Base-by-base conservation (phyloP, 2,797 vertebrate genomes). In the Peromyscus eremicus region DNA sequence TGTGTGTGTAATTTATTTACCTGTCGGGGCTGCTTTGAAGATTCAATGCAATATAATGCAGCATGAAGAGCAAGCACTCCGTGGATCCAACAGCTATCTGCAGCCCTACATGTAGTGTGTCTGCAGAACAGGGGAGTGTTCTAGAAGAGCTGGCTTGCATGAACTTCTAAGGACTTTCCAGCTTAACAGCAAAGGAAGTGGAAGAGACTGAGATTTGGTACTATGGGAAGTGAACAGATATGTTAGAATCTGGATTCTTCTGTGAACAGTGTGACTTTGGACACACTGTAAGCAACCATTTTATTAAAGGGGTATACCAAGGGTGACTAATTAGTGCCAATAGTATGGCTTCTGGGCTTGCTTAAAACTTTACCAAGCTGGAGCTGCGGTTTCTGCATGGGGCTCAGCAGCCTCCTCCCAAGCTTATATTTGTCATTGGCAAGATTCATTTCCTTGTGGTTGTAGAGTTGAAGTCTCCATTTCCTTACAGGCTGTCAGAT, bases 51-150 rank as follows among this genome's bases (percentile, higher is more conserved):
- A 57, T 71, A 62, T 68, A 49, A 73, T n/a, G 34, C 19, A n/a
- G 40, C 77, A 23, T 0, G 52, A 11, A 2, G 1, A 40, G n/a
- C 14, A 23, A 89, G 46, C 29, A 14, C 32, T 52, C 21, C 1
- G 2, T 7, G 4, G 29, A 17, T 0, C 19, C 23, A 34, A 10
- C 1, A 0, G 6, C 40, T 79, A 25, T 25, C 57, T 64, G 23
- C 11, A 34, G n/a, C 0, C 0, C 9, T 7, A 4, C 16, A 1
- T 10, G 6, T 2, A n/a, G 37, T 5, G 0, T 12, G 43, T 84
- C 81, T 55, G 11, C 40, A 21, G 62, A 62, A 40, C 13, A 46
- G 62, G 34, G 5, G 32, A 55, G 8, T 32, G 12, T 32, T 29
- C 55, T 13, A 4, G 52, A 8, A 55, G 8, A 23, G 40, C 4